Evolutionary conservation across 2,888 invertebrate species (phyloP), one percentile per base, ranked within the genome.

Genomic region (Agriopis marginaria): DNA sequence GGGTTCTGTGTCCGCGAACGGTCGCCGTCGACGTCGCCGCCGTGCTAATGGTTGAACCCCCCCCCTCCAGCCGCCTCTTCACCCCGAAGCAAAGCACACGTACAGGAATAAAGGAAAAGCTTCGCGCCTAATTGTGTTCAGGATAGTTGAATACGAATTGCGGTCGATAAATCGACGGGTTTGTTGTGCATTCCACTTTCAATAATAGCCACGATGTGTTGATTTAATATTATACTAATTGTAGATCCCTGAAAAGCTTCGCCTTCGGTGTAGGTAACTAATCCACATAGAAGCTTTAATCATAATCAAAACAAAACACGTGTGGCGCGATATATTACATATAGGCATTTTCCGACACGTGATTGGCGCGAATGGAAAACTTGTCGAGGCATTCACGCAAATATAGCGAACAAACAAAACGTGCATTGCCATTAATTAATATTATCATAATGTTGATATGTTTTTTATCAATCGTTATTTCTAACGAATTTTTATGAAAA

Each of bases 11-110:
- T 77, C 76, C 85, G 87, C 86, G 87, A 76, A 84, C 88, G 86
- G 86, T 84, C 88, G 89, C 83, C 86, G 87, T 81, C 86, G 86
- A 85, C 89, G 87, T 79, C 81, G 79, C 76, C 80, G 85, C 84
- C 89, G 88, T 87, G 89, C 90, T 93, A 93, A 93, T 92, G 90
- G 92, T 83, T 82, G 84, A 80, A 86, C 87, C 88, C 80, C 17
- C 80, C 17, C 85, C 87, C 82, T 65, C 78, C 82, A 75, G 83
- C 78, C 80, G 71, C 74, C 76, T 67, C 63, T 68, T 64, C 71
- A 75, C 78, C 14, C 82, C 77, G 80, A 82, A 83, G 85, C 83
- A 86, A 85, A 86, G 89, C 88, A 87, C 89, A 86, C 87, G 87
- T 87, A 86, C 84, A 83, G 86, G 86, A 89, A 86, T 89, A 89